Percentiles rank a stretch among this genome's conserved stretches.
Evolutionary conservation across 2,797 vertebrate species (phyloP).

Genomic region (Prionace glauca): DNA sequence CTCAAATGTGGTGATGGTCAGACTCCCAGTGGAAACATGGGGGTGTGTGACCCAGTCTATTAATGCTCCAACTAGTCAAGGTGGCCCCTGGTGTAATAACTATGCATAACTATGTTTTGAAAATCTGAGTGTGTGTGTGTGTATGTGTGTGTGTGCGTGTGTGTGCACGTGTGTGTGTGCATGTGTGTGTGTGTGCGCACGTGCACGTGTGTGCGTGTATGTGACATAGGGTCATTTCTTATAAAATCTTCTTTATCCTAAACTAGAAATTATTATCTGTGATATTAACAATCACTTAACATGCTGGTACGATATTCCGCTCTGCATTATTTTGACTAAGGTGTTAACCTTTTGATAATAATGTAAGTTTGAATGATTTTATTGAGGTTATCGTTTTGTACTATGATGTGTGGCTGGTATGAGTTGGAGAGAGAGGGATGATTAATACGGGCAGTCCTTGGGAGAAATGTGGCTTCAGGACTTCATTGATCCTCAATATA

Average conservation of each 20-base stretch:
- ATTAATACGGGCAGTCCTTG: not conserved
- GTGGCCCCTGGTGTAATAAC: too few relatives aligned
- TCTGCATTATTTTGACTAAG: not conserved
- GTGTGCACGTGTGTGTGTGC: too few relatives aligned
- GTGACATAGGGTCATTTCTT: not conserved
- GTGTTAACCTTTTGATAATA: not conserved
- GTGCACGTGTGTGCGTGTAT: not conserved
- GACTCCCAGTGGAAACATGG: not conserved
- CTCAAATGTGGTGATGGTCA: not conserved
- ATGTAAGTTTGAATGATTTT: not conserved
- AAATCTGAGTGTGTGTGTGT: not conserved
- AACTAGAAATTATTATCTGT: not conserved
- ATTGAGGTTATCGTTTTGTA: not conserved
- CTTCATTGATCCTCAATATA: not conserved
- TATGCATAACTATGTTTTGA: not conserved
- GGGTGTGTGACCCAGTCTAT: not conserved
- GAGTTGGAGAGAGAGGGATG: not conserved
- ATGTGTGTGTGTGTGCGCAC: too few relatives aligned
- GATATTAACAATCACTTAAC: not conserved
- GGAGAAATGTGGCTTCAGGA: not conserved
- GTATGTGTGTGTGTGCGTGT: too few relatives aligned
- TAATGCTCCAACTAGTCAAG: not conserved
- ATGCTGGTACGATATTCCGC: not conserved
- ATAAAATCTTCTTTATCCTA: not conserved
- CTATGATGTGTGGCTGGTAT: not conserved